A percentile compares a stretch with the other conserved stretches of the same genome.
These are phyloP conservation scores for Cheilosia vulpina DNA, from an alignment of 2,888 invertebrate genomes.

Conservation along the genomic window DNA sequence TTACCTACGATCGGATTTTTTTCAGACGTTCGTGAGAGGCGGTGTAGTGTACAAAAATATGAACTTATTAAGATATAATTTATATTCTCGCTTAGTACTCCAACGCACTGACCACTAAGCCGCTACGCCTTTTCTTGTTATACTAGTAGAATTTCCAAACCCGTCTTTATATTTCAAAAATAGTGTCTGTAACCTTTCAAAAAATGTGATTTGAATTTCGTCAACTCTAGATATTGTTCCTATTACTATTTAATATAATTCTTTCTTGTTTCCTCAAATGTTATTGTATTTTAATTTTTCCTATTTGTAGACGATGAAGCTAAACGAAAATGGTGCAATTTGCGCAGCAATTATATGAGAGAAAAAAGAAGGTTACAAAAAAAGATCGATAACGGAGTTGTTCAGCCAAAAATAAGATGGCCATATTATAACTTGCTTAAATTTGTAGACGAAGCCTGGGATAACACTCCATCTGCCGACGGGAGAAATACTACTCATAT, in stretches of 20 bases:
- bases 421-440: neutral
- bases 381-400: neutral
- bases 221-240: neutral
- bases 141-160: too few relatives aligned
- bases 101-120: too few relatives aligned
- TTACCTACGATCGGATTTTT: too few relatives aligned
- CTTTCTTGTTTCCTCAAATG: neutral
- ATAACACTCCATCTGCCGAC: neutral
- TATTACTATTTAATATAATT: neutral
- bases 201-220: neutral
- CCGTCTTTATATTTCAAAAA: neutral
- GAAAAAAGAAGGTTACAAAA: slow-evolving; percentile 5
- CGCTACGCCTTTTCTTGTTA: too few relatives aligned
- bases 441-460: neutral
- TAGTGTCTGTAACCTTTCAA: neutral
- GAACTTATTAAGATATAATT: too few relatives aligned
- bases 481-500: neutral
- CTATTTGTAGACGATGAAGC: neutral
- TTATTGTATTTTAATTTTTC: neutral
- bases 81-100: too few relatives aligned
- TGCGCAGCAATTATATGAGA: slow-evolving; percentile 9
- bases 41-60: too few relatives aligned
- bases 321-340: slow-evolving; percentile 2
- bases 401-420: neutral
- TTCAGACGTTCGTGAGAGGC: too few relatives aligned